Evolutionary conservation across 1,140 invertebrate genomes (phyloP), one percentile per base, ranked within the genome.

Genomic region (Drosophila saltans): DNA sequence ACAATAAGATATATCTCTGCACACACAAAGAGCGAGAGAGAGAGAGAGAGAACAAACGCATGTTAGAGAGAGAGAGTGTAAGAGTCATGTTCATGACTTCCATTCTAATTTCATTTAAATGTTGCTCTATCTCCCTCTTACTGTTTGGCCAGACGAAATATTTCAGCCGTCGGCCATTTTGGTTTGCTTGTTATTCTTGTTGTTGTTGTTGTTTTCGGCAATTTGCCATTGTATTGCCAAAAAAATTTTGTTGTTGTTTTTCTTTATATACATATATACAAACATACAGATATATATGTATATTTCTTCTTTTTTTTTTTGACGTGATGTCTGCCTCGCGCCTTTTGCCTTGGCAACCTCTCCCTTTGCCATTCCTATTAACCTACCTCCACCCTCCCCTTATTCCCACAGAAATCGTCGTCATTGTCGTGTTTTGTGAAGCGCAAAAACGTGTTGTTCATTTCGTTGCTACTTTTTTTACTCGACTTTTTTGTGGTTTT

Each of bases 41-140:
- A 24, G 21, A 48, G 45, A 43, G 5, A 70, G 30, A 65, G 63
- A 43, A 9, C 55, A 45, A n/a, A 28, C 16, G 28, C 5, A 9
- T 5, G 30, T 4, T 8, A n/a, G 16, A 30, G 48, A 5, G 64
- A 43, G 30, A 62, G 63, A 56, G 64, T 57, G 61, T 43, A 67
- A 77, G 60, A 66, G 66, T 78, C 39, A 66, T 66, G 67, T 77
- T 89, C 80, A 83, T 89, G 76, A 88, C 75, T 84, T 60, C 70
- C 80, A 88, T 89, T 84, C 84, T 89, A 88, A 89, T 84, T 80
- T 81, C 71, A 84, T 84, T 80, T 83, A 78, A 88, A 80, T 75
- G 69, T 56, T 16, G 40, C 24, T 64, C 26, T 52, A 69, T 58
- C 43, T 66, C 65, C 68, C 40, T 68, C 52, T 66, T 55, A 33